These are phyloP conservation scores for Phodopus roborovskii DNA, from an alignment of 2,113 vertebrate species.

Conservation along the genomic window DNA sequence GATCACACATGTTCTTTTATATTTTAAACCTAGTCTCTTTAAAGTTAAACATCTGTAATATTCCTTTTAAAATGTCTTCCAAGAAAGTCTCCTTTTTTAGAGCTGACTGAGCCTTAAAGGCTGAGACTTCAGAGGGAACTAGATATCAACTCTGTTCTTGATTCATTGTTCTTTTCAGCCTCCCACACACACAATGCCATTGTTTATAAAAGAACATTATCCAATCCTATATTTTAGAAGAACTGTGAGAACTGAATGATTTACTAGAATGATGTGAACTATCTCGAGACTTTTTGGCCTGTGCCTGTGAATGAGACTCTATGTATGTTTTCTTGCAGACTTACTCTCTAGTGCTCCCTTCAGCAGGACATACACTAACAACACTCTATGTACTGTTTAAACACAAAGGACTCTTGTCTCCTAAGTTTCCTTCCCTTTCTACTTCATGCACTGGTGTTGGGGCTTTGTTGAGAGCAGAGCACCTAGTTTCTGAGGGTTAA, in stretches of 20 bases:
- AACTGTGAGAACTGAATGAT: not conserved
- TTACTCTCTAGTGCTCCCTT: not conserved
- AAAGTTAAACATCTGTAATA: slow-evolving; percentile 36
- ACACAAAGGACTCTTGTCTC: not conserved
- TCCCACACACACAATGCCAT: not conserved
- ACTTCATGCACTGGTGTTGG: not conserved
- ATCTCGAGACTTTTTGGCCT: not conserved
- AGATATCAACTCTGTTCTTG: not conserved
- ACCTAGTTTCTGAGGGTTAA: not conserved
- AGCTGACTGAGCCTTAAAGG: not conserved
- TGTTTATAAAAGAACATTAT: slow-evolving; percentile 10
- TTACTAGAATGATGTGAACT: not conserved
- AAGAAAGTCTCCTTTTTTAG: not conserved
- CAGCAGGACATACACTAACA: too few species aligned
- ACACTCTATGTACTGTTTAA: not conserved
- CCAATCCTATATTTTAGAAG: not conserved
- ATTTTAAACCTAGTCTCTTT: slow-evolving; percentile 64
- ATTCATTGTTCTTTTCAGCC: not conserved
- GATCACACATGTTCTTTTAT: slow-evolving; percentile 54
- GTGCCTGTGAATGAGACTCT: not conserved
- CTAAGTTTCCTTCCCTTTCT: not conserved
- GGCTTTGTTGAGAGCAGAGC: not conserved
- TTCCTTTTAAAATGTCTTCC: slow-evolving; percentile 31
- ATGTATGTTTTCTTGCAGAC: not conserved
- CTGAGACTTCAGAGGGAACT: not conserved